These are phyloP conservation scores for Psittacula cyanocephala DNA, from an alignment of 2,113 vertebrate species.

Conservation along the genomic window DNA sequence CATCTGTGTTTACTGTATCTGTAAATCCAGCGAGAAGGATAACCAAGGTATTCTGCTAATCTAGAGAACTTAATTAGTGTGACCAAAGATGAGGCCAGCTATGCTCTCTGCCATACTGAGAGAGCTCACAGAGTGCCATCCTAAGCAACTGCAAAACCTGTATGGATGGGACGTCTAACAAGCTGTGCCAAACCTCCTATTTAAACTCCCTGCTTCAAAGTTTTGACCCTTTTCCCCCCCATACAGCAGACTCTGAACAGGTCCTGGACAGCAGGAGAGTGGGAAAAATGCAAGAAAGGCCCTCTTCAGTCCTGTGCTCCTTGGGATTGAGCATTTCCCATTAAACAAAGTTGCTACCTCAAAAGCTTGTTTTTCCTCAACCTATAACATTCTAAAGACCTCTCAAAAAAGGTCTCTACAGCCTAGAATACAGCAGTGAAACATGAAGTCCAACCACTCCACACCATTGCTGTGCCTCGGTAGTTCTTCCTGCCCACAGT, in stretches of 20 bases:
- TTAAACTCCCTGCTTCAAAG: background rate
- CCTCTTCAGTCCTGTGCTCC: background rate
- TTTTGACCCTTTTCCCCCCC: background rate
- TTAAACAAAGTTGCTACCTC: background rate
- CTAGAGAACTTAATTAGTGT: background rate
- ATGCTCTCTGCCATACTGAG: background rate
- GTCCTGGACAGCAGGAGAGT: background rate
- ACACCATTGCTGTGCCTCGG: background rate
- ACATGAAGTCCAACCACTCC: background rate
- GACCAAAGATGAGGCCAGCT: background rate
- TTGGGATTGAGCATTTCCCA: background rate
- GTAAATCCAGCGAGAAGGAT: background rate
- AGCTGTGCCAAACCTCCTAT: background rate
- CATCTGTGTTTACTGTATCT: background rate
- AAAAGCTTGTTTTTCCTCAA: background rate
- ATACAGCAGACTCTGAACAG: background rate
- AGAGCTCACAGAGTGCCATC: background rate
- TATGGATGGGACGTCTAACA: background rate
- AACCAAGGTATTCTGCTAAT: background rate
- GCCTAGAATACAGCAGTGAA: background rate
- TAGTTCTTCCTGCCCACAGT: background rate
- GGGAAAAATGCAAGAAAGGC: background rate
- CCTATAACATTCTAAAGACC: background rate
- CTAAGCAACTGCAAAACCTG: background rate
- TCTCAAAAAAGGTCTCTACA: background rate